Evolutionary conservation across 2,113 vertebrate genomes (phyloP), one percentile per base, ranked within the genome.

Genomic region (Crotalus horridus): DNA sequence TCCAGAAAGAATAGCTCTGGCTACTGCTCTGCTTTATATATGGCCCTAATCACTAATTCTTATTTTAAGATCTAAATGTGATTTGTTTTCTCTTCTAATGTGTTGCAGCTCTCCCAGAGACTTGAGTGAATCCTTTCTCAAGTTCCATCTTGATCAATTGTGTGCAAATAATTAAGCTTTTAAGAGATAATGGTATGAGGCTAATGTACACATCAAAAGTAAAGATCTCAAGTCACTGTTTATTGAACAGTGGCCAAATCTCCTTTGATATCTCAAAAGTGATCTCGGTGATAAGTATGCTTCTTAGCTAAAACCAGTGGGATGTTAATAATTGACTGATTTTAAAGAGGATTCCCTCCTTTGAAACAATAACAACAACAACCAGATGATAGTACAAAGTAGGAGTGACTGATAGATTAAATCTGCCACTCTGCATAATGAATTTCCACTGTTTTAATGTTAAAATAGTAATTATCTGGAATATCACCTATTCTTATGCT

Each of bases 91-190:
- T 97, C 94, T 98, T 96, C 97, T 98, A 98, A 98, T 98, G 98
- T 97, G 61, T 97, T 96, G 96, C 95, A 93, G 95, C 96, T 97
- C 96, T 98, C 97, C 98, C 74, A 96, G 94, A 97, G 97, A 97
- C 96, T 97, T n/a, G 0, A 94, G 61, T 26, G 95, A 97, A 97
- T 97, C 97, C 97, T 96, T 97, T 97, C 97, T 96, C 97, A 96
- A 97, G 97, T 98, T 98, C 97, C 97, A 97, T 97, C 97, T 97
- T 98, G 97, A 98, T 98, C 97, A 98, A 98, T 98, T 98, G 98
- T 98, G 98, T 98, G 97, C 98, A 98, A 98, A 98, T 98, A 98
- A 98, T 98, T 98, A 98, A 98, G 98, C 98, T 98, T 98, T 98
- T 97, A 98, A 97, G 97, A 98, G 98, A 98, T 98, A 98, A 98